Conservation (phyloP, 2,113 vertebrate species). For the Rhinopomastus cyanomelas region DNA sequence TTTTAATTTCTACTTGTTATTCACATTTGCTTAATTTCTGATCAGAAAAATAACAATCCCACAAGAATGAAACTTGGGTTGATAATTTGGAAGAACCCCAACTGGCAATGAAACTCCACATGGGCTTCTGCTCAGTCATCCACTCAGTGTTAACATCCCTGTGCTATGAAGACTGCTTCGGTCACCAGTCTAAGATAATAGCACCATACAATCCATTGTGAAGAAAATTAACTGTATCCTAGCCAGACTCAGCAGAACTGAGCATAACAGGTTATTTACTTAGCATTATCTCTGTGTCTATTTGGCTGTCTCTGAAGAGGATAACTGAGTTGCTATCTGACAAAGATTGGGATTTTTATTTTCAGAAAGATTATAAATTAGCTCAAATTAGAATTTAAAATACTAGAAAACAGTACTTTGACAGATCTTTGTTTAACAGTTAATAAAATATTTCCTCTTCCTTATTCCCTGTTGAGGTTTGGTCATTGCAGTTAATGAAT, state of each 20-base stretch:
- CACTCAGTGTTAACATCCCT: neutral
- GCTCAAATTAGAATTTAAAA: neutral
- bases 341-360: neutral
- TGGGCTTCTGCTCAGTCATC: neutral
- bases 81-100: neutral
- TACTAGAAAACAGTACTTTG: neutral
- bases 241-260: neutral
- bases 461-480: neutral
- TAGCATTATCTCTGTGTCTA: neutral
- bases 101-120: neutral
- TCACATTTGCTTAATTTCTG: neutral
- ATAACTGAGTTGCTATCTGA: neutral
- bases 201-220: neutral
- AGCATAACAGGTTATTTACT: neutral
- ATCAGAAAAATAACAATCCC: neutral
- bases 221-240: neutral
- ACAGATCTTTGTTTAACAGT: neutral
- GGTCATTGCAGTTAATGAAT: conserved; percentile 3
- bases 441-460: neutral
- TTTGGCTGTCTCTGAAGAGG: neutral
- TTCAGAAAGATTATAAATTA: neutral
- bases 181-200: neutral
- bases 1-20: neutral
- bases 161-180: neutral
- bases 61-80: neutral